phyloP scores from a whole-genome alignment of 2,888 invertebrate species.

The Tineola bisselliella region DNA sequence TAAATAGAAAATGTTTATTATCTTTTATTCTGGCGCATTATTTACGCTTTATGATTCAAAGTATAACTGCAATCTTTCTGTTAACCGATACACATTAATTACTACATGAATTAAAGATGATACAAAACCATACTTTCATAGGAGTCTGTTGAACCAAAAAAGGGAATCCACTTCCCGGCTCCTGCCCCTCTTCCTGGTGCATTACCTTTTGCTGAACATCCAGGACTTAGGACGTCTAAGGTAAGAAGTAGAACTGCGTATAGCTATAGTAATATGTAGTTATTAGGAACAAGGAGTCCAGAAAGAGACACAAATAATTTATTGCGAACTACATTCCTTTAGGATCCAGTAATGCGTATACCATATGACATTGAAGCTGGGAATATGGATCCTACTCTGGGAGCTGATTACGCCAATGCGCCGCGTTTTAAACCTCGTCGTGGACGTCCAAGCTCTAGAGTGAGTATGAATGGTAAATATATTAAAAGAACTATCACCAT shows the following conservation, averaged over 20 bases:
- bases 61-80: too few relatives aligned
- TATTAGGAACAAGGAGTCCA: too few relatives aligned
- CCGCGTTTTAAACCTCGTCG: conserved; percentile 45
- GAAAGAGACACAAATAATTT: neutral
- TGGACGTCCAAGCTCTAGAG: conserved; percentile 39
- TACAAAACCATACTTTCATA: too few relatives aligned
- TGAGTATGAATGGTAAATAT: too few relatives aligned
- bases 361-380: conserved; percentile 56
- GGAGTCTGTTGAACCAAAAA: neutral
- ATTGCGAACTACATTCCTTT: neutral
- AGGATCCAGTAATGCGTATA: conserved; percentile 55
- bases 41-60: too few relatives aligned
- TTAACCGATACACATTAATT: too few relatives aligned
- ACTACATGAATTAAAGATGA: too few relatives aligned
- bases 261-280: too few relatives aligned
- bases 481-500: too few relatives aligned
- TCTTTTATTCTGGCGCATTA: too few relatives aligned
- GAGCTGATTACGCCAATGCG: conserved; percentile 35
- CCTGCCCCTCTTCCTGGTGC: neutral
- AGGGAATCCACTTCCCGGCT: neutral
- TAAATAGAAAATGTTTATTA: too few relatives aligned
- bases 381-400: conserved; percentile 20
- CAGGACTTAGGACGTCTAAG: neutral
- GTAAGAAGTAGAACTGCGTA: neutral
- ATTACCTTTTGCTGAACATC: neutral